phyloP scores from a whole-genome alignment of 2,797 vertebrate species.

The Lepilemur septentrionalis region DNA sequence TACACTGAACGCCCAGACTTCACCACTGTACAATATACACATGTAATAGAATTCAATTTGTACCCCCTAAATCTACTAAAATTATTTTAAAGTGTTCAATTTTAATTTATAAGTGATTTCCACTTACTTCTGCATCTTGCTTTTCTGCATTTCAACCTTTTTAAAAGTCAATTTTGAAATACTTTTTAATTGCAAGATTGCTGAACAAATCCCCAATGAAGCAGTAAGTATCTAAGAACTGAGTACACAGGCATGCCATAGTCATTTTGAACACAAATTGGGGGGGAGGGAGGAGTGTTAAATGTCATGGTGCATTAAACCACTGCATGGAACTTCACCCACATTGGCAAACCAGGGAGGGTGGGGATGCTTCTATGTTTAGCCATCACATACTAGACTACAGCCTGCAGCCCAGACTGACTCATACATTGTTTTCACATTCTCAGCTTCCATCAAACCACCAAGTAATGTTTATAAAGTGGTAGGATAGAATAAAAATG shows the following conservation, averaged over 20 bases:
- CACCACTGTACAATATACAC: background rate
- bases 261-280: background rate
- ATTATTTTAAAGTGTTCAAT: background rate
- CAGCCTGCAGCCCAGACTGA: background rate
- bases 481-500: conserved; percentile 13
- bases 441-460: conserved; percentile 63
- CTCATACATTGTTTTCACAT: conserved; percentile 50
- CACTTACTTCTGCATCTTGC: background rate
- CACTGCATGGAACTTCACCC: background rate
- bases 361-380: background rate
- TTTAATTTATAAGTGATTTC: background rate
- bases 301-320: background rate
- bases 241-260: background rate
- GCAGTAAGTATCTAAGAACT: background rate
- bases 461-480: conserved; percentile 48
- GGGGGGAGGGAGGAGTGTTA: background rate
- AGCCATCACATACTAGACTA: background rate
- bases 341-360: background rate
- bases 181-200: conserved; percentile 10
- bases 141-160: background rate
- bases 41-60: background rate
- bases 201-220: conserved; percentile 16
- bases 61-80: background rate
- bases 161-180: background rate
- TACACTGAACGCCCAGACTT: background rate